These are phyloP conservation scores for Diogma glabrata DNA, from an alignment of 2,888 invertebrate genomes.

Conservation along the genomic window DNA sequence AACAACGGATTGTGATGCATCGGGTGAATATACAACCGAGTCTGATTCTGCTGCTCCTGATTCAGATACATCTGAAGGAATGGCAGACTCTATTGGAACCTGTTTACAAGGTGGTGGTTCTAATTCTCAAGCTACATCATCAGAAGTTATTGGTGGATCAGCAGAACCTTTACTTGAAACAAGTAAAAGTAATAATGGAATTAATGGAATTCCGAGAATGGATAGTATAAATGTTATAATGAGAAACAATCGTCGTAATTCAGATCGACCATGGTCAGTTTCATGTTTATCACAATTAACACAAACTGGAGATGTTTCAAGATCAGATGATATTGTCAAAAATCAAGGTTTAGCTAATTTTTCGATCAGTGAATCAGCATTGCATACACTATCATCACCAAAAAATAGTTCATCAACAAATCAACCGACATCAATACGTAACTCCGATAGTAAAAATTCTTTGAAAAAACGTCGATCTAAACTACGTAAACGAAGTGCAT, in stretches of 20 bases:
- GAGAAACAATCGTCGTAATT: slow-evolving; percentile 36
- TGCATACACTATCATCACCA: slow-evolving; percentile 56
- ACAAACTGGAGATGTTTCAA: slow-evolving; percentile 34
- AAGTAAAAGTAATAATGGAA: slow-evolving; percentile 20
- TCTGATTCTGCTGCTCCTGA: slow-evolving; percentile 44
- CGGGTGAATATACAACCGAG: slow-evolving; percentile 65
- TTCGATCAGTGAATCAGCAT: slow-evolving; percentile 81
- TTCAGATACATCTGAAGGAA: slow-evolving; percentile 65
- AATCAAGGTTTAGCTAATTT: slow-evolving; percentile 48
- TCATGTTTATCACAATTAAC: slow-evolving; percentile 70
- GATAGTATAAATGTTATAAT: slow-evolving; percentile 36
- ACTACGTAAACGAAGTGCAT: slow-evolving; percentile 27
- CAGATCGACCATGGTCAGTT: slow-evolving; percentile 74
- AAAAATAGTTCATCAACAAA: slow-evolving; percentile 20
- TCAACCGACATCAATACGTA: slow-evolving; percentile 23
- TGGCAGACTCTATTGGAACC: slow-evolving; percentile 61
- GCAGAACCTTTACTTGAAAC: slow-evolving; percentile 40
- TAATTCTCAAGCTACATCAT: slow-evolving; percentile 39
- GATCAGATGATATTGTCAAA: slow-evolving; percentile 34
- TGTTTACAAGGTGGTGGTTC: slow-evolving; percentile 41
- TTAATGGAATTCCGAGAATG: slow-evolving; percentile 27
- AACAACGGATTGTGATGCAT: slow-evolving; percentile 61
- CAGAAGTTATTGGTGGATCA: slow-evolving; percentile 43
- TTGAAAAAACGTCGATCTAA: slow-evolving; percentile 33
- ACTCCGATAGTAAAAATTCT: slow-evolving; percentile 34